Percentiles rank a stretch among this genome's conserved stretches.
These are phyloP conservation scores for Chrysemys picta DNA, from an alignment of 2,113 vertebrate genomes.

Conservation along the genomic window DNA sequence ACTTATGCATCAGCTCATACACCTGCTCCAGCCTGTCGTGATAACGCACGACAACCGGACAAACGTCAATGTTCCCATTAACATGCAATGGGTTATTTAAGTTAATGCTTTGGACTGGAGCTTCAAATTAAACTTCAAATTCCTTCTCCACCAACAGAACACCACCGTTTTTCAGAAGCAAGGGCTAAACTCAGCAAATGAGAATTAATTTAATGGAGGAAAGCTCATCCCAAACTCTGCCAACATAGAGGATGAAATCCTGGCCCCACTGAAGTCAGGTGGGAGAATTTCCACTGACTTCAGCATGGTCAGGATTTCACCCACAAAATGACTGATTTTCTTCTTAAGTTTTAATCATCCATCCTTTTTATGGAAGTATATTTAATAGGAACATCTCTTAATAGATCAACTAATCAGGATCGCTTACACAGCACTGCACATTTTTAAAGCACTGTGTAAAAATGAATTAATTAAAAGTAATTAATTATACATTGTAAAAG, in stretches of 20 bases:
- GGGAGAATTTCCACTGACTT: not conserved
- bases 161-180: not conserved
- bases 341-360: not conserved
- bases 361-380: not conserved
- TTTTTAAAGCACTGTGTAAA: not conserved
- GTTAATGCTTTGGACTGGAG: not conserved
- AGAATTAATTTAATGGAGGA: not conserved
- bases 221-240: not conserved
- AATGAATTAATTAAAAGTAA: not conserved
- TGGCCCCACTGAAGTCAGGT: not conserved
- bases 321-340: not conserved
- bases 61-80: not conserved
- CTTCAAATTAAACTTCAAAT: not conserved
- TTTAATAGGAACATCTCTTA: not conserved
- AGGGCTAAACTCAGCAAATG: not conserved
- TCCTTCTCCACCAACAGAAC: not conserved
- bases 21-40: not conserved
- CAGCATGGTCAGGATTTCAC: not conserved
- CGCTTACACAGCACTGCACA: not conserved
- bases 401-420: not conserved
- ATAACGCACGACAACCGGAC: accelerated
- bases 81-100: not conserved
- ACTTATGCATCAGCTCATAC: not conserved
- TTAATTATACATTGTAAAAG: accelerated
- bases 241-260: not conserved